Base-by-base conservation (phyloP, 1,140 invertebrate species). In the Drosophila erecta region DNA sequence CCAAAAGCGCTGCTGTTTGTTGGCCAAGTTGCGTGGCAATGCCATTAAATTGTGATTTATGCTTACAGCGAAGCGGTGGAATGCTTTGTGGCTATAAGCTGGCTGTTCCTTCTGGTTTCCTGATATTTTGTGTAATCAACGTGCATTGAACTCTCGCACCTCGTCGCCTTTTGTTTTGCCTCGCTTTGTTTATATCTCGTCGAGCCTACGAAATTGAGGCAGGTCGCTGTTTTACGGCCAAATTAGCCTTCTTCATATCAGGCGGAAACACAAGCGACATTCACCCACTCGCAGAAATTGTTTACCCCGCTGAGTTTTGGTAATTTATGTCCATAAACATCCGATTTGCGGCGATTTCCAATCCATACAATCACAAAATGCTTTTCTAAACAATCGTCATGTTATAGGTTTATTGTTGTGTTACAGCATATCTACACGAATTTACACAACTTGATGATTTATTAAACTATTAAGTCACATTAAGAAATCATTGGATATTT, bases 41-140 rank as follows among this genome's bases (percentile, higher is more conserved):
- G 67, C 66, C 43, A 84, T 84, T 61, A 80, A 85, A 85, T 38
- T 77, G 57, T 71, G 71, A 80, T 80, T 84, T 77, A 85, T 85
- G 67, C 55, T 73, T 73, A 64, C 65, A 84, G 76, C 80, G 75
- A 54, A 73, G 60, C 54, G 35, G 14, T 40, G 58, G 40, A 76
- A 80, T 77, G 61, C 53, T 66, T 60, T 71, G 43, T 73, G 35
- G 44, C 46, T 54, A 35, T 4, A 41, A 30, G 54, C 50, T 49
- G 55, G 49, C 50, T 58, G 10, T 43, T 60, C 37, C 33, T 61
- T 61, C 50, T 81, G 53, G 37, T 54, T 78, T 72, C 80, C 71
- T 57, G 76, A 58, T 83, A 69, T 84, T 85, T 76, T 60, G 62
- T 85, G 62, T 80, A 86, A 86, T 85, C 77, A 77, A 66, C 81